Evolutionary conservation across 2,113 vertebrate species (phyloP), one percentile per base, ranked within the genome.

Genomic region (Pipa parva): DNA sequence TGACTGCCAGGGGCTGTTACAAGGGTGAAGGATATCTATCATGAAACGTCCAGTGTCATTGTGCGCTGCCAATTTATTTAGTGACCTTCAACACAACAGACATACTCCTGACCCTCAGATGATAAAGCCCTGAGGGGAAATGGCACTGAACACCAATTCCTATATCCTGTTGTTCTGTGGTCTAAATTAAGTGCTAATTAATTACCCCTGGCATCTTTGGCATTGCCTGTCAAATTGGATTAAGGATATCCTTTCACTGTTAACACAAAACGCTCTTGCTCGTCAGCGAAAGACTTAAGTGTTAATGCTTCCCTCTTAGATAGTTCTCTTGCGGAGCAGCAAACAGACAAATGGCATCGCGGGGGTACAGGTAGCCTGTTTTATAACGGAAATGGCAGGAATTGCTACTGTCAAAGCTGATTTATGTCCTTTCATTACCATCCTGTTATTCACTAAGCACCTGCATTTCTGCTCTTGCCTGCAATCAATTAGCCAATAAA

Each of bases 171-270:
- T 91, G 88, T 92, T 92, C 89, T 84, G 81, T 86, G 80, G 84
- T 92, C 89, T 90, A 91, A 95, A 95, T 93, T 88, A 94, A 91
- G 92, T 92, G 91, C 88, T 96, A 96, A 96, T 96, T 97, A 96
- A 97, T 95, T 95, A 95, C 87, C 89, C 88, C 90, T 96, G 93
- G 92, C 92, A 95, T 94, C 90, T 94, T 95, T 93, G 91, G 90
- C 87, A 83, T 89, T 87, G 91, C 85, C 82, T 94, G 93, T 96
- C 92, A 91, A 87, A 92, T 93, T 91, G 84, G 83, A 94, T 97
- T 94, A 94, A 91, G 86, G 84, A 65, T 89, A 88, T 92, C 87
- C 90, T 91, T 91, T 90, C 72, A 82, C 84, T 86, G 74, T 73
- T 87, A 81, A 90, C 88, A 90, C 83, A 91, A 89, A 88, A 73